A percentile compares a stretch with the other conserved stretches of the same genome.
Evolutionary conservation across 2,888 invertebrate species (phyloP).

Genomic region (Meiosimyza decipiens): DNA sequence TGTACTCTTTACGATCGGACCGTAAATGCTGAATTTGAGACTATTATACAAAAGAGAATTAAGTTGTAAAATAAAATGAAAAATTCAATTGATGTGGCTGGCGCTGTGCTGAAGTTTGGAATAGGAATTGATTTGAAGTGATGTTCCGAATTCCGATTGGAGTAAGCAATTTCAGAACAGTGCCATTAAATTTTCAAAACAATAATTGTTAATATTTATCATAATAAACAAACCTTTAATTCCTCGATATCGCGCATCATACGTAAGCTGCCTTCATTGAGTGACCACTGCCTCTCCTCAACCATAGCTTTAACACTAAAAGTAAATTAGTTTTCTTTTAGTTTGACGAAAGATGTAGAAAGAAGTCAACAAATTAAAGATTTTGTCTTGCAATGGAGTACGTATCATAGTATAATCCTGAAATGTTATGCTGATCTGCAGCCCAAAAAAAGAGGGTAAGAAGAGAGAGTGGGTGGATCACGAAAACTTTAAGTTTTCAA

Average conservation of each 20-base stretch:
- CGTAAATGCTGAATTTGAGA: conserved; percentile 75
- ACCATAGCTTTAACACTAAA: conserved; percentile 65
- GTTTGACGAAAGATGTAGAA: too few species aligned
- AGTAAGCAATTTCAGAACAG: not conserved
- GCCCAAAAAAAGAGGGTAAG: too few species aligned
- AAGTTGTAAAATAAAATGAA: conserved; percentile 24
- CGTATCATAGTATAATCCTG: too few species aligned
- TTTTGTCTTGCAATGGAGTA: too few species aligned
- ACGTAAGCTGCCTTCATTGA: conserved; percentile 64
- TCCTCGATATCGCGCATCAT: conserved; percentile 66
- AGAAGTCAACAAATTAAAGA: too few species aligned
- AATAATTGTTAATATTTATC: not conserved
- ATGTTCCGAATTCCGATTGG: not conserved
- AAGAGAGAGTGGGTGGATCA: too few species aligned
- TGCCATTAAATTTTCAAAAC: not conserved
- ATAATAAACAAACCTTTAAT: conserved; percentile 58
- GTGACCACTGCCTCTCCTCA: conserved; percentile 66
- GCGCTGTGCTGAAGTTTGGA: too few species aligned
- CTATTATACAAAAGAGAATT: conserved; percentile 64
- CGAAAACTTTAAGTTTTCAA: too few species aligned
- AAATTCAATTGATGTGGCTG: not conserved
- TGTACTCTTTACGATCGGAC: conserved; percentile 74
- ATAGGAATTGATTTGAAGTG: too few species aligned
- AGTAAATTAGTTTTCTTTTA: not conserved
- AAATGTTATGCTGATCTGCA: too few species aligned